A percentile compares a stretch with the other conserved stretches of the same genome.
These are phyloP conservation scores for Tridacna crocea DNA, from an alignment of 2,888 invertebrate species.

Conservation along the genomic window DNA sequence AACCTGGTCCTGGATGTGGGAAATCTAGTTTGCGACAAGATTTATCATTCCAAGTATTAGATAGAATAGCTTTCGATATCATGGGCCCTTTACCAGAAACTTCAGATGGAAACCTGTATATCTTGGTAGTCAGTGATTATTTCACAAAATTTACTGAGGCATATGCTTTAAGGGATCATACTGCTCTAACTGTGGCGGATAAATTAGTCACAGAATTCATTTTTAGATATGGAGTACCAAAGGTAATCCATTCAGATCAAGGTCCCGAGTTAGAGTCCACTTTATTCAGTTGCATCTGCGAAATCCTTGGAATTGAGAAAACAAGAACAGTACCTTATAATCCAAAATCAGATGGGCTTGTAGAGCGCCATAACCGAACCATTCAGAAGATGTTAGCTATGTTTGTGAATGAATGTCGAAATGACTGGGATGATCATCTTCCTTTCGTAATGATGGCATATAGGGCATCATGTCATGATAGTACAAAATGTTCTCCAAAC, in stretches of 20 bases:
- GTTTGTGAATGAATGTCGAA: constrained; percentile 26
- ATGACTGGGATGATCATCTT: constrained; percentile 56
- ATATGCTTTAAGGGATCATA: constrained; percentile 20
- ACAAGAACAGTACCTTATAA: constrained; percentile 36
- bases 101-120: constrained; percentile 33
- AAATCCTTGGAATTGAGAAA: constrained; percentile 22
- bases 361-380: constrained; percentile 20
- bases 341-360: constrained; percentile 42
- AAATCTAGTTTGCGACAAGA: constrained; percentile 47
- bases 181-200: constrained; percentile 33
- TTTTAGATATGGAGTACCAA: constrained; percentile 49
- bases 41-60: constrained; percentile 27
- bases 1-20: constrained; percentile 56
- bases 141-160: constrained; percentile 16
- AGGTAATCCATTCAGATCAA: constrained; percentile 51
- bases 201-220: constrained; percentile 41
- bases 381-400: constrained; percentile 52
- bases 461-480: constrained; percentile 44
- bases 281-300: constrained; percentile 44
- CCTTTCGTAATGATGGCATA: constrained; percentile 35
- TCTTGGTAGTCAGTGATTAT: constrained; percentile 42
- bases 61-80: constrained; percentile 47
- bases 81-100: constrained; percentile 39
- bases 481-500: constrained; percentile 51
- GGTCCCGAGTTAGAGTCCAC: constrained; percentile 24